Evolutionary conservation across 2,888 invertebrate species (phyloP).

Genomic region (Lochmaea capreae): DNA sequence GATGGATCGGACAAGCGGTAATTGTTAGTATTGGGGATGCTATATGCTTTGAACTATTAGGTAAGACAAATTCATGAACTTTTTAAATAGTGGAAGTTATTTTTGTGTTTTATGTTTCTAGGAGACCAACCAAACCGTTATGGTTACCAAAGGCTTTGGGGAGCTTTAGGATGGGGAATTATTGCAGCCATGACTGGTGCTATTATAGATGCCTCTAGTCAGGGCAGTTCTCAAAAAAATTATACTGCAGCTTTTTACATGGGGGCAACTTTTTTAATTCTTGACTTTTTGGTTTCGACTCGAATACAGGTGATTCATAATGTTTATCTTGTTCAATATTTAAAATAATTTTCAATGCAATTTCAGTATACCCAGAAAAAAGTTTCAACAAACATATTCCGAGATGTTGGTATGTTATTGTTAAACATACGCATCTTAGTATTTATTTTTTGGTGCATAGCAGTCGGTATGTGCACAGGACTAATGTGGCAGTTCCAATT

Average conservation of each 20-base stretch:
- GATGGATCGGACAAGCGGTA: background rate
- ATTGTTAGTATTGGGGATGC: conserved; percentile 17
- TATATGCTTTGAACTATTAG: conserved; percentile 21
- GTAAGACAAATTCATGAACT: background rate
- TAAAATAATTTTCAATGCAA: background rate
- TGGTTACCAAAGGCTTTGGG: conserved; percentile 16
- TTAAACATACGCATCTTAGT: conserved; percentile 6
- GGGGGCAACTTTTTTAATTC: conserved; percentile 3
- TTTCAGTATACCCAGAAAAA: conserved; percentile 13
- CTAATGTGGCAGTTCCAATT: conserved; percentile 26
- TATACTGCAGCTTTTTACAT: conserved; percentile 7
- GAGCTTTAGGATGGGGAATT: conserved; percentile 23
- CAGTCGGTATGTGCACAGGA: conserved; percentile 10
- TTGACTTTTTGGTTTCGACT: conserved; percentile 10
- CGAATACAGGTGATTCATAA: conserved; percentile 7
- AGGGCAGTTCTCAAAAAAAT: conserved; percentile 10
- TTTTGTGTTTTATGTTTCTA: conserved; percentile 1
- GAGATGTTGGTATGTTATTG: conserved; percentile 3
- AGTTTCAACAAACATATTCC: background rate
- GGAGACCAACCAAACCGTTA: conserved; percentile 7
- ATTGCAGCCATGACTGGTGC: conserved; percentile 13
- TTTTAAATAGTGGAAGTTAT: background rate
- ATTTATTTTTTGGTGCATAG: conserved; percentile 21
- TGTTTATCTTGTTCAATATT: background rate
- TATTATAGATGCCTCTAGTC: conserved; percentile 9